Conservation (phyloP, 2,113 vertebrate species). For the Pelusios castaneus region DNA sequence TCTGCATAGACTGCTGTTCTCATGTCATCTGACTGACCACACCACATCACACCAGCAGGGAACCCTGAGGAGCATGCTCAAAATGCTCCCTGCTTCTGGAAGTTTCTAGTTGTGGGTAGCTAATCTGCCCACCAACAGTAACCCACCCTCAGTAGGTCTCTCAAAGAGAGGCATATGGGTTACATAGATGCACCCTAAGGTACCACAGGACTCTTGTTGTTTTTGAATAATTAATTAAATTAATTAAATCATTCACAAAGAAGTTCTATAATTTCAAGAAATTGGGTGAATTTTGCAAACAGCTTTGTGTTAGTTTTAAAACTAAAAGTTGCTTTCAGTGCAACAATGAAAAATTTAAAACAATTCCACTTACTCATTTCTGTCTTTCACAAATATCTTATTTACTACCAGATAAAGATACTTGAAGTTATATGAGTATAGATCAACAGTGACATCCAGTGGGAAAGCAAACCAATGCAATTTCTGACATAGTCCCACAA, state of each 20-base stretch:
- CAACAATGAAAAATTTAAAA: constrained; percentile 16
- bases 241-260: constrained; percentile 18
- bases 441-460: not conserved
- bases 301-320: not conserved
- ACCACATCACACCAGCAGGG: no score
- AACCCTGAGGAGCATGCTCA: no score
- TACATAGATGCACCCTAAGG: no score
- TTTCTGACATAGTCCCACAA: constrained; percentile 12
- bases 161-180: no score
- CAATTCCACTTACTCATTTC: constrained; percentile 44
- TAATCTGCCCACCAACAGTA: no score
- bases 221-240: not conserved
- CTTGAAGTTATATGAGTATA: not conserved
- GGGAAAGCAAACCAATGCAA: not conserved
- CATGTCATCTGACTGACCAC: no score
- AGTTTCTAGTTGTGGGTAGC: no score
- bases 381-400: not conserved
- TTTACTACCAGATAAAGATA: not conserved
- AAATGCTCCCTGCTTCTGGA: no score
- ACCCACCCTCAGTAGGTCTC: no score
- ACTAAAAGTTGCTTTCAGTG: not conserved
- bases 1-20: no score
- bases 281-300: not conserved
- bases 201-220: no score
- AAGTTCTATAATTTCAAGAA: not conserved